Base-by-base conservation (phyloP, 1,140 invertebrate species). In the Drosophila prosaltans region DNA sequence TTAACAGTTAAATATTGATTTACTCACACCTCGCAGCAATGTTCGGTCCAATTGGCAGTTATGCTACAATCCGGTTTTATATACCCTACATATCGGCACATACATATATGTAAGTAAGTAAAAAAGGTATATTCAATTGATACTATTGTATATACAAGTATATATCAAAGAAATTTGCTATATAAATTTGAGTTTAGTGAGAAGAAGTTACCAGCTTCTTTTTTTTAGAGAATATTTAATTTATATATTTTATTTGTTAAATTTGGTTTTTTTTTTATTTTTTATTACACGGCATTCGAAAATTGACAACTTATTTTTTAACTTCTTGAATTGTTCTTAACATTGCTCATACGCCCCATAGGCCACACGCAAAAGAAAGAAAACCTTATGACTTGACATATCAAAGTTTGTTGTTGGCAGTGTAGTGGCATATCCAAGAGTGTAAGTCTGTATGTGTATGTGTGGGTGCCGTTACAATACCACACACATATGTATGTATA, bases 341-440 rank as follows among this genome's bases (percentile, higher is more conserved):
- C 32, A 16, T 57, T 57, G 11, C 45, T 51, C 45, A 51, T 51
- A 51, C 45, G 45, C 21, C 45, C 45, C 54, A n/a, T 57, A 2
- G 28, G 81, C 45, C 65, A 75, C 74, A 63, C 39, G 43, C 62
- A 51, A 51, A 51, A 51, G 32, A 51, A 51, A 51, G 32, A 10
- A 70, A 63, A 77, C 59, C 82, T 74, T 74, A 74, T 85, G 78
- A 79, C 75, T 79, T 71, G 79, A 69, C 74, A 84, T 65, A 72
- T 70, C 71, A 74, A 71, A 74, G 48, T 43, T 10, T 10, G 57
- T 36, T 36, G 32, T 36, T 36, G 32, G 3, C 32, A 36, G 32
- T 36, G 4, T 36, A 36, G 32, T 7, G 6, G 1, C 3, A 36
- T 36, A 36, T 36, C 32, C 6, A 36, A 4, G 32, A 36, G 32